These are phyloP conservation scores for Oxyura jamaicensis DNA, from an alignment of 2,113 vertebrate genomes.

Conservation along the genomic window DNA sequence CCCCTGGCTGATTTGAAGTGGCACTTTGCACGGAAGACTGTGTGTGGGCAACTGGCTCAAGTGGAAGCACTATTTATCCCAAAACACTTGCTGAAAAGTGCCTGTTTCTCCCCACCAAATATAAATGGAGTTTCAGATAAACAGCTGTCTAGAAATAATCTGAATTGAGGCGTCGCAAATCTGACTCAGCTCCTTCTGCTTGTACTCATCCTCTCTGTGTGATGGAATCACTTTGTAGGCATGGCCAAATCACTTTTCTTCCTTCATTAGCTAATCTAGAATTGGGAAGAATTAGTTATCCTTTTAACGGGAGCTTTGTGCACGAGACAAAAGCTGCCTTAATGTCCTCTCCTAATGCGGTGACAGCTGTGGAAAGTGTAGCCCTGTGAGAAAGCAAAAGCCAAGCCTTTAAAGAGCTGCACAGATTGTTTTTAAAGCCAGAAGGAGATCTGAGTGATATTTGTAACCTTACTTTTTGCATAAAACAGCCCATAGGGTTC, in stretches of 20 bases:
- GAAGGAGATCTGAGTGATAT: background rate
- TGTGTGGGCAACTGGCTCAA: background rate
- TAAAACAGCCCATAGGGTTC: background rate
- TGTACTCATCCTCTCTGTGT: background rate
- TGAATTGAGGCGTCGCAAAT: background rate
- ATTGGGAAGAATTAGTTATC: background rate
- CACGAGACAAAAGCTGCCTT: background rate
- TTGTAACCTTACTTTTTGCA: background rate
- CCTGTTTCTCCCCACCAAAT: background rate
- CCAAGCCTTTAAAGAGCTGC: background rate
- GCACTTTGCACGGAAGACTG: background rate
- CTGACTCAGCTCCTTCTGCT: background rate
- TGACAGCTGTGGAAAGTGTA: background rate
- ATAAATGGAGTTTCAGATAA: background rate
- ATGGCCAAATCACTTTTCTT: background rate
- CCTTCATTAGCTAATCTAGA: background rate
- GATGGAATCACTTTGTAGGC: background rate
- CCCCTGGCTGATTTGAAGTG: background rate
- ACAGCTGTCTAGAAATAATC: background rate
- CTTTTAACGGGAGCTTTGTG: background rate
- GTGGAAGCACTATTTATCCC: background rate
- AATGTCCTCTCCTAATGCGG: background rate
- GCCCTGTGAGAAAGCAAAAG: background rate
- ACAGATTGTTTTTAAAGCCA: background rate
- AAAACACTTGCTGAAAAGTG: background rate